Base-by-base conservation (phyloP, 2,888 invertebrate genomes). In the Drosophila limbata region DNA sequence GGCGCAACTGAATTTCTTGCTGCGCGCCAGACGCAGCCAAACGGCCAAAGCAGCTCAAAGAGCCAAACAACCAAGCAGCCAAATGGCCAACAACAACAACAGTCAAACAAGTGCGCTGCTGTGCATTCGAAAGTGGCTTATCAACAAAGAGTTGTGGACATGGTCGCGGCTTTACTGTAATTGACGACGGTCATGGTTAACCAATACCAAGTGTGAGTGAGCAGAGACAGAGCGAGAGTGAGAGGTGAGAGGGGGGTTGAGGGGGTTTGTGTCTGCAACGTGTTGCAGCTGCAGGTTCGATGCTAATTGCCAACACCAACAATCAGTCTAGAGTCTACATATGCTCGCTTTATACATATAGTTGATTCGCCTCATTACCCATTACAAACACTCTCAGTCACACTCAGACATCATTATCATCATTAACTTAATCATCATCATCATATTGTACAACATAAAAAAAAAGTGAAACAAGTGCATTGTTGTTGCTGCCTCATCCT, bases 81-180 rank as follows among this genome's bases (percentile, higher is more conserved):
- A 74, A 56, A 42, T 37, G 51, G 51, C 64, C 59, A 69, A 51
- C 71, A 59, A 55, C 51, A 50, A 66, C 73, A 48, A 31, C 64
- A 73, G 40, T 52, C 45, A 51, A 55, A 62, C 68, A 76, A 75
- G 76, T 77, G 52, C 63, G 74, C 72, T 71, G 59, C 71, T 57
- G 57, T 63, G 79, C 79, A 79, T 81, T 79, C 76, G 76, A 81
- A 81, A 81, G 80, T 79, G 86, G 84, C 88, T 88, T 86, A 88
- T 88, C 84, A 83, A 84, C 85, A 77, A 76, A 65, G 62, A 64
- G 64, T 70, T 40, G 63, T 80, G 68, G 73, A 86, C 83, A 77
- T 81, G 82, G 86, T 67, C 73, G 84, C 79, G 65, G 83, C 79
- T 80, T 80, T 74, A 81, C 73, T 69, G 78, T 73, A 80, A 82